Evolutionary conservation across 2,888 invertebrate genomes (phyloP).

Genomic region (Carpatolechia fugitivella): DNA sequence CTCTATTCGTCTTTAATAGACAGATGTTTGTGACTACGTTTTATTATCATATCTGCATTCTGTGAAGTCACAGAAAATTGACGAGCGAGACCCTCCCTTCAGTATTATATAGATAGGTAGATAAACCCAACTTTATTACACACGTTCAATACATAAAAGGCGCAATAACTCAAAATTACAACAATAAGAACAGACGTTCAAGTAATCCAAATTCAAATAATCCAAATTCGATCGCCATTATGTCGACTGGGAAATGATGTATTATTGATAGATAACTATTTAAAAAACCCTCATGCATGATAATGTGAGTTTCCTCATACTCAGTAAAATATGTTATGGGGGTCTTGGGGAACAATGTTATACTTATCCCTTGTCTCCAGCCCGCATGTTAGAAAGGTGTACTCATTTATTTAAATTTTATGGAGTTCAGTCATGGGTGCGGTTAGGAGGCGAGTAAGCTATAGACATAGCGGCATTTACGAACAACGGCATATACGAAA

Average conservation of each 20-base stretch:
- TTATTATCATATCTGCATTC: no score
- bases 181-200: conserved; percentile 19
- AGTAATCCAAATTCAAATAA: conserved; percentile 29
- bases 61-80: no score
- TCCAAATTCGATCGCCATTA: conserved; percentile 34
- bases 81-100: no score
- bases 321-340: conserved; percentile 50
- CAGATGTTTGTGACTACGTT: no score
- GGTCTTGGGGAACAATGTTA: conserved; percentile 21
- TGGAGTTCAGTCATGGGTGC: conserved; percentile 7
- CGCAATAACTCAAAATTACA: conserved; percentile 1
- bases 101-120: no score
- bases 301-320: conserved; percentile 45
- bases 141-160: neutral
- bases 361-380: neutral
- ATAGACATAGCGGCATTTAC: neutral
- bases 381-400: conserved; percentile 15
- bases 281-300: conserved; percentile 47
- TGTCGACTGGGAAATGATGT: conserved; percentile 25
- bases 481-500: neutral
- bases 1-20: no score
- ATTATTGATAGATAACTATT: conserved; percentile 41
- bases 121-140: neutral
- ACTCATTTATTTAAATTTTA: conserved; percentile 3
- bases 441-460: neutral